Base-by-base conservation (phyloP, 2,113 vertebrate species). In the Cavia aperea region DNA sequence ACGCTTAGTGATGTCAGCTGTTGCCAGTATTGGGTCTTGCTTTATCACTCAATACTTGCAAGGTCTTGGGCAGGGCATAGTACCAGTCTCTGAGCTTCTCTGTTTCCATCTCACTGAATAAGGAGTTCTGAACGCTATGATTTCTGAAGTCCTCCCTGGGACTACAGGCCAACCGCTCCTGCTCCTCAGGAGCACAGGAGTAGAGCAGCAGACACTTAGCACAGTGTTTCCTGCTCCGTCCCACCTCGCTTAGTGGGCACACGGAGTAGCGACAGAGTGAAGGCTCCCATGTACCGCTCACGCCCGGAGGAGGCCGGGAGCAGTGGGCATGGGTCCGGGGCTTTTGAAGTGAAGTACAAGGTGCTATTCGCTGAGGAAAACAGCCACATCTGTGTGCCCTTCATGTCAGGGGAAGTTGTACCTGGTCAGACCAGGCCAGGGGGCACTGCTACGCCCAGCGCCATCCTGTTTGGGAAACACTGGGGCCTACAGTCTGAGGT, bases 261-360 rank as follows among this genome's bases (percentile, higher is more conserved):
- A 16, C 5, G 62, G 73, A 62, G 29, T 15, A 36, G 5, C 5
- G 4, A 15, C 4, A 2, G 5, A 1, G 29, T 36, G 54, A 43
- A 26, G 43, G 84, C 65, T 68, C 70, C 21, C 0, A 16, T 36
- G 66, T 78, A 43, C 51, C 49, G 33, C 11, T 14, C 36, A 11
- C 16, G 62, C 4, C 1, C 1, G 14, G 82, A 86, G 83, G 79
- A 39, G 60, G 54, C 51, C 83, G 92, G 75, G 70, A 72, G 16
- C 46, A 43, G 60, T 39, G 88, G 95, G n/a, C 43, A 66, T 75
- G 4, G 60, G 66, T 58, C 58, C 36, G 89, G 54, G 72, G 66
- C 81, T 82, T 97, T 49, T 93, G 85, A 95, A 94, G 94, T 82
- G 39, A 77, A 39, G 39, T 39, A 39, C 39, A 39, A 95, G 89